Conservation (phyloP, 2,797 vertebrate species). For the Pristis pectinata region DNA sequence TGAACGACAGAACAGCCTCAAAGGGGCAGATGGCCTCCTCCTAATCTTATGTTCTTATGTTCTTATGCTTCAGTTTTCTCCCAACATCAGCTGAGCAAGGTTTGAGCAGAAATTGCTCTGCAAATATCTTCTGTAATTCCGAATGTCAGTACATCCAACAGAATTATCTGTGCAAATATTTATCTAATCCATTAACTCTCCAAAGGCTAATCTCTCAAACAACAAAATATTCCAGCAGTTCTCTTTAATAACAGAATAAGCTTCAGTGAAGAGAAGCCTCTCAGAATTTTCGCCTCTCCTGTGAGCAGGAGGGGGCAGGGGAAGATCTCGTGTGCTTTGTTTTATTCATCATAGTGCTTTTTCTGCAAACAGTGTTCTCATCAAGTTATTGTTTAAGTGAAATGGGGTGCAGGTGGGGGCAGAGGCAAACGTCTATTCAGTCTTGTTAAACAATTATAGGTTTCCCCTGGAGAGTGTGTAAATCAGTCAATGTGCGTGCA, state of each 20-base stretch:
- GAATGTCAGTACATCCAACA: not conserved
- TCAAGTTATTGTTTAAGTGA: not conserved
- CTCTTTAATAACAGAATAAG: not conserved
- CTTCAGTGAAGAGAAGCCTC: not conserved
- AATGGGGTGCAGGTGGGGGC: no score
- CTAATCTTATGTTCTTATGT: no score
- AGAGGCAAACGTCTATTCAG: not conserved
- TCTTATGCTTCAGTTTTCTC: not conserved
- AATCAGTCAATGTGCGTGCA: not conserved
- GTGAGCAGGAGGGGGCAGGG: no score
- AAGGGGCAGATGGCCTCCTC: no score
- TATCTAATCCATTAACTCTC: not conserved
- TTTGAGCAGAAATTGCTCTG: not conserved
- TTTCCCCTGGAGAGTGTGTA: no score
- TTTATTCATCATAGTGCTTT: not conserved
- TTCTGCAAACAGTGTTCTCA: not conserved
- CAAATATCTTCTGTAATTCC: conserved; percentile 12
- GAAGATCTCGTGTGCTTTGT: not conserved
- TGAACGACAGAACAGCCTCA: no score
- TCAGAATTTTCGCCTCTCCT: not conserved
- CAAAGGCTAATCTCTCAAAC: not conserved
- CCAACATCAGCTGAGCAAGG: not conserved
- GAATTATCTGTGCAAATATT: conserved; percentile 2
- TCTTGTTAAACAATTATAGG: not conserved
- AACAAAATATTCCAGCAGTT: not conserved